phyloP scores from a whole-genome alignment of 2,113 vertebrate genomes.

The Rhynchomys soricoides region DNA sequence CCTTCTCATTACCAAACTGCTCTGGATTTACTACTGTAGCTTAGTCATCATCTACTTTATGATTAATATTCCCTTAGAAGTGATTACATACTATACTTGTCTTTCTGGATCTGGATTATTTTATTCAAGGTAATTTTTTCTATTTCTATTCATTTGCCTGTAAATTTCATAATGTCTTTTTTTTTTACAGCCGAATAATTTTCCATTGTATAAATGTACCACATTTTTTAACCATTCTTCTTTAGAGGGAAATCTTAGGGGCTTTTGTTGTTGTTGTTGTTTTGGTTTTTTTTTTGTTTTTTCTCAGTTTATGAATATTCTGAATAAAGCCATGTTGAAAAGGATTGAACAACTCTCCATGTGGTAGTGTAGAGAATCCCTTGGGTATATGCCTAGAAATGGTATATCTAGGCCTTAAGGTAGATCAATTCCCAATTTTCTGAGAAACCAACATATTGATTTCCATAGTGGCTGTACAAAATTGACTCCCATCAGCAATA shows the following conservation, averaged over 20 bases:
- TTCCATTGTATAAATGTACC: background rate
- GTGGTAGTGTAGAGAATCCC: background rate
- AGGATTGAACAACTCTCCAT: background rate
- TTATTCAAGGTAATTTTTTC: background rate
- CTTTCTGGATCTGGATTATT: background rate
- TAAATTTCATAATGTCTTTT: background rate
- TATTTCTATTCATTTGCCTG: background rate
- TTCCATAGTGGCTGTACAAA: background rate
- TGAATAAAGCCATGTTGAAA: background rate
- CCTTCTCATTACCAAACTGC: background rate
- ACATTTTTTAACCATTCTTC: background rate
- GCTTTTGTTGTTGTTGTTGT: too few relatives aligned
- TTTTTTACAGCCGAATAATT: background rate
- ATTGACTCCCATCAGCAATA: background rate
- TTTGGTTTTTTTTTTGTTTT: too few relatives aligned
- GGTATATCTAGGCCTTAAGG: background rate
- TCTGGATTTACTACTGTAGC: background rate
- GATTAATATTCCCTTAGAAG: background rate
- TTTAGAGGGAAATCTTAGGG: background rate
- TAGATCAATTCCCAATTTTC: background rate
- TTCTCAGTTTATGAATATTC: background rate
- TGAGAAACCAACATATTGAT: background rate
- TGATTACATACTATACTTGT: background rate
- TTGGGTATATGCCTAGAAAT: background rate
- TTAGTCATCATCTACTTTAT: background rate